A percentile compares a stretch with the other conserved stretches of the same genome.
These are phyloP conservation scores for Actinia equina DNA, from an alignment of 64 coral and sea anemone species.

Conservation along the genomic window DNA sequence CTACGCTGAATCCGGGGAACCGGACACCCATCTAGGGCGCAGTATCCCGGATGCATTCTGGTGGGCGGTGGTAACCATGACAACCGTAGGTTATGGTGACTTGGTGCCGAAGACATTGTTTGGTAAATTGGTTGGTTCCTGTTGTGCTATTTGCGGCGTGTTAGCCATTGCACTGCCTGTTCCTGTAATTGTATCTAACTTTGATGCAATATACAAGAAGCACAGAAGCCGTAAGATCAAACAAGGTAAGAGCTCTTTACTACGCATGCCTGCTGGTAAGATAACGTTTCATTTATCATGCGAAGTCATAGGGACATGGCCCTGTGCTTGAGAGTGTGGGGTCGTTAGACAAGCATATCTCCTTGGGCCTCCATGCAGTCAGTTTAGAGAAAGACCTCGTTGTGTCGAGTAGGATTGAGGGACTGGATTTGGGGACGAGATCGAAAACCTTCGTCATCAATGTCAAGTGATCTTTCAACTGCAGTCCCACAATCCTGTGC, in stretches of 20 bases:
- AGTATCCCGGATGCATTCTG: constrained; percentile 90
- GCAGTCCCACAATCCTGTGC: too few relatives aligned
- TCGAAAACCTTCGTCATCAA: too few relatives aligned
- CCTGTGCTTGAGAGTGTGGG: too few relatives aligned
- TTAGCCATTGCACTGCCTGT: constrained; percentile 84
- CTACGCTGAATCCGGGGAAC: constrained; percentile 67
- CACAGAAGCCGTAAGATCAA: constrained; percentile 81
- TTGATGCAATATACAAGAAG: constrained; percentile 88
- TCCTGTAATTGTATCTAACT: constrained; percentile 90
- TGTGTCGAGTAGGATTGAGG: too few relatives aligned
- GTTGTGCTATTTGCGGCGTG: constrained; percentile 83
- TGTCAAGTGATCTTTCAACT: too few relatives aligned
- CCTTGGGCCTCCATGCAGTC: too few relatives aligned
- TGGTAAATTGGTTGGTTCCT: constrained; percentile 84
- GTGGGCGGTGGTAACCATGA: constrained; percentile 96
- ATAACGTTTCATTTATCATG: too few relatives aligned
- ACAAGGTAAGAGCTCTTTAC: constrained; percentile 19
- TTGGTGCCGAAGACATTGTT: constrained; percentile 74
- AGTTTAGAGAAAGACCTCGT: too few relatives aligned
- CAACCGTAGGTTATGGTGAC: constrained; percentile 90
- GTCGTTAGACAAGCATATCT: too few relatives aligned
- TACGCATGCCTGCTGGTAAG: neutral
- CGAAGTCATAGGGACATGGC: too few relatives aligned
- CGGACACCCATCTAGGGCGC: constrained; percentile 42
- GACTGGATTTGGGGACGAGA: too few relatives aligned